phyloP scores from a whole-genome alignment of 2,797 vertebrate species.

The Enteromius thamalakanensis region DNA sequence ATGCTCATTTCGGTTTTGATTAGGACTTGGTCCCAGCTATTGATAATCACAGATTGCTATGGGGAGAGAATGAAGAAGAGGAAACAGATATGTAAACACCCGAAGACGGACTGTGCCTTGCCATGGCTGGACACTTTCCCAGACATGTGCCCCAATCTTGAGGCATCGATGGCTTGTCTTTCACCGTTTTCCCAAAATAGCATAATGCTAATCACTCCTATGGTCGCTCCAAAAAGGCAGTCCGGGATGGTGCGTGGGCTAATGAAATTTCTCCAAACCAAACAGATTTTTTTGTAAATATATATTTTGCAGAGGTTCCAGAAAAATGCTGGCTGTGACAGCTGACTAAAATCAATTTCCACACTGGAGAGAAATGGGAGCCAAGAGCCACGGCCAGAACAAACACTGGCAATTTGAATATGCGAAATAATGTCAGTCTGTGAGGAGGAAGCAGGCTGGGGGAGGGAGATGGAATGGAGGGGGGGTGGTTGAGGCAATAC shows the following conservation, averaged over 20 bases:
- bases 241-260: constrained; percentile 58
- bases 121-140: constrained; percentile 56
- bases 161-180: constrained; percentile 45
- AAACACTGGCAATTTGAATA: constrained; percentile 68
- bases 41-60: constrained; percentile 59
- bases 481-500: constrained; percentile 38
- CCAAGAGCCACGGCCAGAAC: constrained; percentile 65
- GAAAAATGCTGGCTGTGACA: constrained; percentile 67
- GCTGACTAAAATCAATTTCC: constrained; percentile 71
- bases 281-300: constrained; percentile 60
- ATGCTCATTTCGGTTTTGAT: constrained; percentile 59
- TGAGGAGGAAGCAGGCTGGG: constrained; percentile 52
- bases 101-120: constrained; percentile 55
- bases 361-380: constrained; percentile 65
- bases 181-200: constrained; percentile 55
- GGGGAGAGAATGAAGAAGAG: constrained; percentile 41
- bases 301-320: constrained; percentile 65
- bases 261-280: constrained; percentile 66
- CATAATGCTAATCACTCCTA: constrained; percentile 57
- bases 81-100: constrained; percentile 52
- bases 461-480: constrained; percentile 42
- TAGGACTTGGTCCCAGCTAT: constrained; percentile 61
- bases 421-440: constrained; percentile 65
- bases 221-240: constrained; percentile 45
- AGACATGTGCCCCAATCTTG: constrained; percentile 45